Conservation (phyloP, 2,888 invertebrate species). For the Timema cristinae region DNA sequence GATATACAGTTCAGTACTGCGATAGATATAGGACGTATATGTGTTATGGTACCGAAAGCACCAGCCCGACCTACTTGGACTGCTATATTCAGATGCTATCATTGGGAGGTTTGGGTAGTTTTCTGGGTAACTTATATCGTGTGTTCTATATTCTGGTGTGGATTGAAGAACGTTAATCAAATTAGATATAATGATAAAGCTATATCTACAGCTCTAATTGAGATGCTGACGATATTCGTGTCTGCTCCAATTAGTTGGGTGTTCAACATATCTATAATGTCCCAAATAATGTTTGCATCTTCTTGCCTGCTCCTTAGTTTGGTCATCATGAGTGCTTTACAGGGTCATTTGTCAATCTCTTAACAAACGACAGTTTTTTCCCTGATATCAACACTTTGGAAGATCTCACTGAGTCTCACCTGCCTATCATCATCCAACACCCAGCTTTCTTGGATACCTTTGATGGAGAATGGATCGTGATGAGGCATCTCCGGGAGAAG, state of each 20-base stretch:
- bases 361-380: neutral
- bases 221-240: slow-evolving; percentile 1
- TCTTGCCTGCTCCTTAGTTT: neutral
- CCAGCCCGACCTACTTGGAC: slow-evolving; percentile 6
- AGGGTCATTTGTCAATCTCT: neutral
- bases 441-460: neutral
- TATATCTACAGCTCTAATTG: neutral
- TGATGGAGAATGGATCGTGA: neutral
- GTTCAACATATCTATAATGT: neutral
- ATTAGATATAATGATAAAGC: too few relatives aligned
- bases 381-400: neutral
- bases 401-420: neutral
- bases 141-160: too few relatives aligned
- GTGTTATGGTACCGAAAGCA: slow-evolving; percentile 5
- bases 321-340: neutral
- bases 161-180: too few relatives aligned
- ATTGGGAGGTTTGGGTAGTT: slow-evolving; percentile 15
- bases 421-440: neutral
- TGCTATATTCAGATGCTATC: slow-evolving; percentile 13
- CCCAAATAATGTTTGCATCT: neutral
- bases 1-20: neutral
- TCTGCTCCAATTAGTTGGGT: neutral
- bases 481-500: neutral
- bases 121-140: neutral
- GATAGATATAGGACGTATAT: neutral